Base-by-base conservation (phyloP, 2,888 invertebrate genomes). In the Melieria omissa region DNA sequence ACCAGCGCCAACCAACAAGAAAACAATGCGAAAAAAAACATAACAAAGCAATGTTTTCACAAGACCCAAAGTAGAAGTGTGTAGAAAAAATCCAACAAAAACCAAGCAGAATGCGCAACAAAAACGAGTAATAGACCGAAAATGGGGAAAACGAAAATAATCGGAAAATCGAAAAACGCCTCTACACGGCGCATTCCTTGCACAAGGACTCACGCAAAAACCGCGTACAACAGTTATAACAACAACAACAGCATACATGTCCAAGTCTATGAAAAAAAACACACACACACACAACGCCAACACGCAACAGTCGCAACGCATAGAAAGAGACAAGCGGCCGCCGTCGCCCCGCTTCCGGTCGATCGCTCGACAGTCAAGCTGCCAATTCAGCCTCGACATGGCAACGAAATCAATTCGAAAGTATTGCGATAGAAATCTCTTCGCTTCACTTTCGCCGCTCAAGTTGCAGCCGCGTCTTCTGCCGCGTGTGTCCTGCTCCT, bases 361-460 rank as follows among this genome's bases (percentile, higher is more conserved):
- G 49, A 49, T 10, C n/a, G 3, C 29, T 41, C 14, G 29, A 3
- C 29, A 29, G 29, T 3, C 29, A 29, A 29, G 29, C 29, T 29
- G 29, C 29, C 29, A 29, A 29, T 29, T 3, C 2, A 29, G 29
- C 29, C 29, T 29, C 29, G 29, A 29, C 29, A 29, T 29, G 3
- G 29, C 29, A 29, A 29, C 29, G 29, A 29, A 29, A 29, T 29
- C 29, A 29, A 29, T n/a, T 42, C 6, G 10, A 14, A 66, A 65
- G 46, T n/a, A 41, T 29, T 46, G 16, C 29, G 45, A 69, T 69
- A 45, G 52, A 62, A 69, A 70, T 70, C 64, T 12, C 4, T 47
- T 70, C 49, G 41, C 16, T 42, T 29, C 6, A 29, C 60, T 42
- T 60, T 49, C 3, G 12, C 3, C 49, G 12, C 12, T 12, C 1